Evolutionary conservation across 2,797 vertebrate species (phyloP).

Genomic region (Esox lucius): DNA sequence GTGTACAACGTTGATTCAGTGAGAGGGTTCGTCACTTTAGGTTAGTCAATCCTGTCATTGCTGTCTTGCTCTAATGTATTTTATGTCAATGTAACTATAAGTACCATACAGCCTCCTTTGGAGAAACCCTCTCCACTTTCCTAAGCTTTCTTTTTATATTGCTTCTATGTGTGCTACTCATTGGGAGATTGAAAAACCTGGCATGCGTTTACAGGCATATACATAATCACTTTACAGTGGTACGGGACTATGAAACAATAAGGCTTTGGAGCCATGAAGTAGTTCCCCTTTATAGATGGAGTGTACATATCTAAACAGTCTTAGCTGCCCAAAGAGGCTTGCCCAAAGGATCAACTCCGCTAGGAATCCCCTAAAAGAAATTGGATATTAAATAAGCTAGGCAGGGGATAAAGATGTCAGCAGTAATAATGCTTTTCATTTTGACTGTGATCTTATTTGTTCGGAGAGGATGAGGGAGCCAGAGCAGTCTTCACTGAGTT

Average conservation of each 20-base stretch:
- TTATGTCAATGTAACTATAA: background rate
- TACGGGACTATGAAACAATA: conserved; percentile 37
- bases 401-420: conserved; percentile 66
- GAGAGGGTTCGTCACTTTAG: background rate
- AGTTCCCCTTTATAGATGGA: conserved; percentile 40
- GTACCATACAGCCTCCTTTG: background rate
- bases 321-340: conserved; percentile 46
- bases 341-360: conserved; percentile 58
- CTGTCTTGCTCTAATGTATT: background rate
- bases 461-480: conserved; percentile 46
- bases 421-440: conserved; percentile 72
- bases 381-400: conserved; percentile 69
- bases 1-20: background rate
- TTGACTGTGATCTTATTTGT: conserved; percentile 70
- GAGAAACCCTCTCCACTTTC: background rate
- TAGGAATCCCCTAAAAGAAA: conserved; percentile 61
- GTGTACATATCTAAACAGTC: conserved; percentile 60
- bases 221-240: conserved; percentile 37
- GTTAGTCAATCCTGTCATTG: background rate
- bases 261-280: conserved; percentile 44
- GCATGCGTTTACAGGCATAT: conserved; percentile 49
- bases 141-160: background rate
- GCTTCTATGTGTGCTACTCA: conserved; percentile 17
- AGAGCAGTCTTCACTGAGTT: conserved; percentile 41
- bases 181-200: conserved; percentile 35